A percentile compares a stretch with the other conserved stretches of the same genome.
Conservation (phyloP, 2,888 invertebrate genomes). For the Metalampra italica region DNA sequence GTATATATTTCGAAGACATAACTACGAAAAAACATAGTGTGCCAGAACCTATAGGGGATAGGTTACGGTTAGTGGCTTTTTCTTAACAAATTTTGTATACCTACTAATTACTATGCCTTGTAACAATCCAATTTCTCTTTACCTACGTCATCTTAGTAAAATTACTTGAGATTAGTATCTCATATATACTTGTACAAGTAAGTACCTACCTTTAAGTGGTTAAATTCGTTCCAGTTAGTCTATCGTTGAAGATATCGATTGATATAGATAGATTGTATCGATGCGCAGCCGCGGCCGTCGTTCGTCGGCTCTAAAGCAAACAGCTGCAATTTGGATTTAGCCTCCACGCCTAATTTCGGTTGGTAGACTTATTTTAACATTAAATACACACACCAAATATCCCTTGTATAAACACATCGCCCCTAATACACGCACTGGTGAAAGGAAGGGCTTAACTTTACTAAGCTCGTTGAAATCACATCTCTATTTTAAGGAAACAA, state of each 20-base stretch:
- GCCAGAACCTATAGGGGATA: no score
- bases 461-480: constrained; percentile 26
- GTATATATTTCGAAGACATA: no score
- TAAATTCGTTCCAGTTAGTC: no score
- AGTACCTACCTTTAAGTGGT: no score
- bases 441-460: constrained; percentile 47
- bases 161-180: no score
- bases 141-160: no score
- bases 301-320: constrained; percentile 35
- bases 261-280: constrained; percentile 1
- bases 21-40: no score
- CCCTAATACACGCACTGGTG: constrained; percentile 59
- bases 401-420: constrained; percentile 72
- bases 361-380: constrained; percentile 75
- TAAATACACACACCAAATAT: constrained; percentile 74
- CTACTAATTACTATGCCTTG: no score
- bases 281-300: constrained; percentile 15
- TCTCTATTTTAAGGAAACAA: constrained; percentile 29
- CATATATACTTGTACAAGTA: no score
- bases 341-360: constrained; percentile 74
- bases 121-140: no score
- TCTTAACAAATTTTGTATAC: no score
- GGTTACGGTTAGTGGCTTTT: no score
- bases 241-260: not conserved
- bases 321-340: constrained; percentile 74